A percentile compares a stretch with the other conserved stretches of the same genome.
These are phyloP conservation scores for Typhlichthys subterraneus DNA, from an alignment of 2,797 vertebrate species.

Conservation along the genomic window DNA sequence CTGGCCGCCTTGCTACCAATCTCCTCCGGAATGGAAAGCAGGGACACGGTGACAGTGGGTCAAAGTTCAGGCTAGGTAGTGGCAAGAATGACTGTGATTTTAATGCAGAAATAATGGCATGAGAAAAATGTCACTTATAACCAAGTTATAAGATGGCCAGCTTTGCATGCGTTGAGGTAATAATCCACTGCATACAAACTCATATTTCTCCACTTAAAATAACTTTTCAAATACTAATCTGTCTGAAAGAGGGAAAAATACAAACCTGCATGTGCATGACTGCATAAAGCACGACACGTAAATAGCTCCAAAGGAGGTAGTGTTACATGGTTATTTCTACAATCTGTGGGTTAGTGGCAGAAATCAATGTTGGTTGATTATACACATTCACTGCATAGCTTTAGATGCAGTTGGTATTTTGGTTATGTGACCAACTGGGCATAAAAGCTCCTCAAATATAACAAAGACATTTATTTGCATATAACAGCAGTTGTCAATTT, in stretches of 20 bases:
- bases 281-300: neutral
- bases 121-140: too few species aligned
- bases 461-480: constrained; percentile 32
- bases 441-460: constrained; percentile 44
- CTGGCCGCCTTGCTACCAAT: constrained; percentile 34
- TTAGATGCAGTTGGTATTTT: constrained; percentile 17
- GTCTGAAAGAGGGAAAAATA: constrained; percentile 1
- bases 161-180: neutral
- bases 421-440: constrained; percentile 27
- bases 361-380: constrained; percentile 23
- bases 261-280: neutral
- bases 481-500: constrained; percentile 10
- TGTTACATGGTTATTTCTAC: neutral
- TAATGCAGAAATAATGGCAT: too few species aligned
- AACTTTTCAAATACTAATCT: neutral
- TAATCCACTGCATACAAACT: neutral
- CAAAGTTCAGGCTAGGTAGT: constrained; percentile 22
- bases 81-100: constrained; percentile 12
- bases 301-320: neutral
- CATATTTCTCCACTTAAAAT: constrained; percentile 5
- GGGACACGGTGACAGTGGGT: constrained; percentile 22
- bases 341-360: constrained; percentile 1
- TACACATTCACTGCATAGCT: constrained; percentile 25
- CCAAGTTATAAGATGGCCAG: neutral
- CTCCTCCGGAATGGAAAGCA: constrained; percentile 47